Percentiles rank a stretch among this genome's conserved stretches.
Evolutionary conservation across 2,888 invertebrate genomes (phyloP).

Genomic region (Megaustenia siamemsis): DNA sequence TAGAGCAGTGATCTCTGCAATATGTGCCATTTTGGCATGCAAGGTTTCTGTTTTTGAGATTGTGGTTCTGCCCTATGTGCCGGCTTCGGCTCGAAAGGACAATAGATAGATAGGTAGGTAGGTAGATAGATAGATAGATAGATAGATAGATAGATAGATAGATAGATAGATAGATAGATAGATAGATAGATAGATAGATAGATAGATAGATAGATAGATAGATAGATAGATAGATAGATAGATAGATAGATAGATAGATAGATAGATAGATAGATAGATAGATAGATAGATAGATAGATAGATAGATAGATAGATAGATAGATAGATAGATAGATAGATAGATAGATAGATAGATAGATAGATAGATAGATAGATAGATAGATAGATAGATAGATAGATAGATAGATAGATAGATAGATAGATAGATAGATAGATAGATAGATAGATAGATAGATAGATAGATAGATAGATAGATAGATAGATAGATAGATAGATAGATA

Average conservation of each 20-base stretch:
- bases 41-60: too few species aligned
- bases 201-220: neutral
- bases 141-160: conserved; percentile 15
- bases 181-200: conserved; percentile 15
- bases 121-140: too few species aligned
- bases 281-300: conserved; percentile 12
- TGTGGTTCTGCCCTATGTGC: too few species aligned
- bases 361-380: neutral
- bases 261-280: conserved; percentile 15
- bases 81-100: too few species aligned
- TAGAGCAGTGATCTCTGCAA: too few species aligned
- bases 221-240: conserved; percentile 5
- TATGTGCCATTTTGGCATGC: too few species aligned
- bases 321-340: neutral
- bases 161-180: conserved; percentile 15
- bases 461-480: neutral
- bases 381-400: conserved; percentile 15
- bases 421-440: conserved; percentile 15
- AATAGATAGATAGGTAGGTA: too few species aligned
- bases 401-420: conserved; percentile 15
- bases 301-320: conserved; percentile 4
- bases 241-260: neutral
- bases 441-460: neutral
- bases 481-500: neutral
- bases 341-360: neutral